These are phyloP conservation scores for Neoaliturus tenellus DNA, from an alignment of 2,888 invertebrate genomes.

Conservation along the genomic window DNA sequence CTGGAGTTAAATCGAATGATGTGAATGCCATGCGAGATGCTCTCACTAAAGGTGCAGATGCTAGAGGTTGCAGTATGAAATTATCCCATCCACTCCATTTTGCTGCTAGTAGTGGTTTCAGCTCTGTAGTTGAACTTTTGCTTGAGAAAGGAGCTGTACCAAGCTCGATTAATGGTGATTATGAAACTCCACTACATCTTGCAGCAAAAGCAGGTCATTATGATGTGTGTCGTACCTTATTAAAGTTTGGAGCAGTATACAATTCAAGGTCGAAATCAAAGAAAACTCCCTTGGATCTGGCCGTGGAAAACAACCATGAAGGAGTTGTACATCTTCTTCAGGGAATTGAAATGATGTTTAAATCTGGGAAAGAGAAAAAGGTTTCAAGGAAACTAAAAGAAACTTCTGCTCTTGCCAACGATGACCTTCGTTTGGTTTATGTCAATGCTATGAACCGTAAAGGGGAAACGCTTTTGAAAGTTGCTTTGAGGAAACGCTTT, in stretches of 20 bases:
- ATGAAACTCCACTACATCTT: conserved; percentile 13
- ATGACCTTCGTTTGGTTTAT: neutral
- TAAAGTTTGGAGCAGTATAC: conserved; percentile 1
- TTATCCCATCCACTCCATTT: neutral
- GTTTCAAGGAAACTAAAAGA: neutral
- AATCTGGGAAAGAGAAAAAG: neutral
- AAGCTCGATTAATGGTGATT: neutral
- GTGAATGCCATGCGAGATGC: neutral
- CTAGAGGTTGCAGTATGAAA: conserved; percentile 22
- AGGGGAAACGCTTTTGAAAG: neutral
- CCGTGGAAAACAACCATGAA: neutral
- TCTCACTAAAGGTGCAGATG: neutral
- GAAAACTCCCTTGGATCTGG: conserved; percentile 25
- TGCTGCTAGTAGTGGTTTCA: neutral
- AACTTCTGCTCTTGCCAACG: neutral
- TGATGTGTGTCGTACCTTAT: neutral
- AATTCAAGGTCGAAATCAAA: neutral
- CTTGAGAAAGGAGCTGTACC: neutral
- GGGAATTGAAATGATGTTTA: neutral
- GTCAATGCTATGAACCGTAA: neutral
- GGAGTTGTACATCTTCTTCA: neutral
- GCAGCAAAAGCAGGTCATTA: neutral
- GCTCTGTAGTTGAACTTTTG: neutral
- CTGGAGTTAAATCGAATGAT: neutral
- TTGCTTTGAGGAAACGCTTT: neutral